A percentile compares a stretch with the other conserved stretches of the same genome.
phyloP scores from a whole-genome alignment of 2,888 invertebrate species.

The Aproaerema taeniolella region DNA sequence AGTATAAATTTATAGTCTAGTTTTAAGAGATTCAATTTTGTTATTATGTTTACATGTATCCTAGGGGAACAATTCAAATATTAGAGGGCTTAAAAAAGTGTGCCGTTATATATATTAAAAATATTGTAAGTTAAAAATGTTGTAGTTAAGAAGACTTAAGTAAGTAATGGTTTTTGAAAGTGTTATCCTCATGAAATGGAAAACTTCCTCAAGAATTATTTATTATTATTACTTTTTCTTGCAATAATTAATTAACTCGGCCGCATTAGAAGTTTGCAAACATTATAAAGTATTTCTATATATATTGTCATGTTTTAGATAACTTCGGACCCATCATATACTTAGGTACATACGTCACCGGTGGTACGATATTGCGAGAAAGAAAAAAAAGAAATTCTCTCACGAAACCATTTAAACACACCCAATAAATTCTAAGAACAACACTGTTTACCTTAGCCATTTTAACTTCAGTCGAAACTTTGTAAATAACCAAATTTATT shows the following conservation, averaged over 20 bases:
- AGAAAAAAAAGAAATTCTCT: constrained; percentile 26
- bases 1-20: no score
- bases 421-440: constrained; percentile 3
- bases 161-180: no score
- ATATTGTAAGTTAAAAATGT: no score
- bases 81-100: no score
- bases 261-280: neutral
- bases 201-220: neutral
- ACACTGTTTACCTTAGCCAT: constrained; percentile 62
- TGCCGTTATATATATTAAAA: no score
- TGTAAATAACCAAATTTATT: constrained; percentile 28
- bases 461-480: constrained; percentile 28
- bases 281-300: neutral
- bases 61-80: no score
- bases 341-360: constrained; percentile 55
- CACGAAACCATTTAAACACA: constrained; percentile 11
- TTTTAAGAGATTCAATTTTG: no score
- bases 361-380: constrained; percentile 41
- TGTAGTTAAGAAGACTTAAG: no score
- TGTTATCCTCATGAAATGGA: no score
- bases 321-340: constrained; percentile 19
- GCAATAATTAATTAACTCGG: neutral
- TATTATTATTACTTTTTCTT: neutral
- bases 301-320: constrained; percentile 19
- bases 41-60: no score